A percentile compares a stretch with the other conserved stretches of the same genome.
Conservation (phyloP, 2,888 invertebrate species). For the Adelognathus sp. region DNA sequence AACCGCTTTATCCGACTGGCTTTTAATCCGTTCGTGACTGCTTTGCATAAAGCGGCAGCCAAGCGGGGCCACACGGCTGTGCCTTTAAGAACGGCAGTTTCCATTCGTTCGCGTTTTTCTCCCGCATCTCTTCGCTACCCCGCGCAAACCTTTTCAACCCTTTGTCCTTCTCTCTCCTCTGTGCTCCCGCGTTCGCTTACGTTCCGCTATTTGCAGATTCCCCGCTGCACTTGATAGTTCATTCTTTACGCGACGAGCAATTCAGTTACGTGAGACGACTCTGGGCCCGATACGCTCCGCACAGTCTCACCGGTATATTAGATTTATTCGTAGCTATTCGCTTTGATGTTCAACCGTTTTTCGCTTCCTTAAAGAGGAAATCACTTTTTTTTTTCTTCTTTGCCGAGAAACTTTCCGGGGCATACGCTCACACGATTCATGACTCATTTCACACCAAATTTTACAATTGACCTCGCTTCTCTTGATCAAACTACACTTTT, state of each 20-base stretch:
- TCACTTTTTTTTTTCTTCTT: neutral
- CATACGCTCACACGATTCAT: too few species aligned
- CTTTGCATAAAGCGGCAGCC: slow-evolving; percentile 70
- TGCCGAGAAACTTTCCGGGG: too few species aligned
- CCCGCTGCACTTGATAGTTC: slow-evolving; percentile 34
- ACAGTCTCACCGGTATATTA: neutral
- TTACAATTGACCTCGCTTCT: too few species aligned
- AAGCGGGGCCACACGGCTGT: slow-evolving; percentile 36
- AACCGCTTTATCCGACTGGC: slow-evolving; percentile 70
- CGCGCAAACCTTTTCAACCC: slow-evolving; percentile 27
- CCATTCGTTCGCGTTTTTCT: slow-evolving; percentile 39
- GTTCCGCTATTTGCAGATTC: slow-evolving; percentile 42
- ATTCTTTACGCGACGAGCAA: slow-evolving; percentile 33
- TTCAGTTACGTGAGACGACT: slow-evolving; percentile 31
- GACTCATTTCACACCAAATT: too few species aligned
- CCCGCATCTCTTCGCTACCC: neutral
- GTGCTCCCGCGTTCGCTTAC: neutral
- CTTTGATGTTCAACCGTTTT: neutral
- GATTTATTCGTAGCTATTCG: neutral
- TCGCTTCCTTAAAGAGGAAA: neutral
- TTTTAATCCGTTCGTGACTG: slow-evolving; percentile 74
- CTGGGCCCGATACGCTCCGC: neutral
- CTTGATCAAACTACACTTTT: too few species aligned
- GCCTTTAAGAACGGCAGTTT: slow-evolving; percentile 44
- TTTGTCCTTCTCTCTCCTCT: neutral